Conservation (phyloP, 2,888 invertebrate genomes). For the Linnaemya tessellans region DNA sequence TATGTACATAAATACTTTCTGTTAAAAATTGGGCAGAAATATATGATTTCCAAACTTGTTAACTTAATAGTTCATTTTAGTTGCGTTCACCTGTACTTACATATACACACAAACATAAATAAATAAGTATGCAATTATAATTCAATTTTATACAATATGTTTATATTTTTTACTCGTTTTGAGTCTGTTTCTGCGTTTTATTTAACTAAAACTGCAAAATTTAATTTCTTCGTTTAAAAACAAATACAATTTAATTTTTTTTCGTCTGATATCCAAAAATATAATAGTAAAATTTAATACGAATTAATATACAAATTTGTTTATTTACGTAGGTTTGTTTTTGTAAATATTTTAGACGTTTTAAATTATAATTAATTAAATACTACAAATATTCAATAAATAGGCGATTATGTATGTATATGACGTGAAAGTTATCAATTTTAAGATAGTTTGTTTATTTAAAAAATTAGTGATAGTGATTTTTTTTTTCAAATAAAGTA, state of each 20-base stretch:
- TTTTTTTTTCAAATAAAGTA: constrained; percentile 4
- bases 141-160: background rate
- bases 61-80: too few relatives aligned
- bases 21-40: background rate
- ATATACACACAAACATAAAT: background rate
- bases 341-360: constrained; percentile 1
- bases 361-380: constrained; percentile 51
- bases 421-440: constrained; percentile 16
- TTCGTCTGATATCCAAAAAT: constrained; percentile 1
- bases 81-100: background rate
- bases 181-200: background rate
- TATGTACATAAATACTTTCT: background rate
- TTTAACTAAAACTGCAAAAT: constrained; percentile 4
- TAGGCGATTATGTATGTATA: constrained; percentile 35
- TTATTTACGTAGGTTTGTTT: constrained; percentile 15
- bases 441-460: constrained; percentile 27
- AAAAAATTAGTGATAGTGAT: background rate
- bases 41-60: background rate
- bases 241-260: constrained; percentile 6
- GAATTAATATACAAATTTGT: constrained; percentile 45
- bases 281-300: constrained; percentile 18
- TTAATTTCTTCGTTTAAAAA: background rate
- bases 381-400: constrained; percentile 58
- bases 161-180: background rate
- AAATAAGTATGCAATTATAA: background rate